Base-by-base conservation (phyloP, 2,888 invertebrate species). In the Scelioninae gen. 2 region DNA sequence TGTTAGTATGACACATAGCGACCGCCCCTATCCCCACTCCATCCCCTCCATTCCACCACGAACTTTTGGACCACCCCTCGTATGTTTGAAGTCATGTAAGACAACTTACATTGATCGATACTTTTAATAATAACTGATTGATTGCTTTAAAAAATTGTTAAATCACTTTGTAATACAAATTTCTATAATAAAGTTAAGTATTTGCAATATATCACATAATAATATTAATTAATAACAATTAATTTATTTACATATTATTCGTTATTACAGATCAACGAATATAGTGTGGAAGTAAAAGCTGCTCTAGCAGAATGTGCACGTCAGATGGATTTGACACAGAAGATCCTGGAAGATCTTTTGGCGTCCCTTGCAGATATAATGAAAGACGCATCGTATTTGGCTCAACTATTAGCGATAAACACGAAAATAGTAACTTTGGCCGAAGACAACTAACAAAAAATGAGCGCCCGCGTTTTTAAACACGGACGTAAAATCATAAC, bases 401-500 rank as follows among this genome's bases (percentile, higher is more conserved):
- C 89, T 52, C 94, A 95, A 86, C 88, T 94, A 81, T 87, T 94
- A 77, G 90, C 91, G 78, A 93, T 96, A 82, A 95, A 96, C 87
- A 90, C 92, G 76, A 91, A 92, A 82, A 94, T 96, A 84, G 92
- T 92, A 85, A 90, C 90, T 80, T 89, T 94, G 87, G 92, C 94
- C 75, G 91, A 92, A 78, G 90, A 90, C 85, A 91, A 92, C 88
- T 92, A 90, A 90, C 86, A 87, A 78, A 81, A 78, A 77, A 81
- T 74, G 73, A 78, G 77, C 77, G 78, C 67, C 65, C 79, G 80
- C 78, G 78, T 75, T 18, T 52, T 22, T 52, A 52, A 78, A 77
- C 79, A 77, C 76, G 55, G 58, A 69, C 67, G 22, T 60, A 46
- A 50, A n/a, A 75, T 79, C 35, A 78, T 76, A 43, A 75, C 67